Evolutionary conservation across 2,113 vertebrate species (phyloP).

Genomic region (Nothoprocta perdicaria): DNA sequence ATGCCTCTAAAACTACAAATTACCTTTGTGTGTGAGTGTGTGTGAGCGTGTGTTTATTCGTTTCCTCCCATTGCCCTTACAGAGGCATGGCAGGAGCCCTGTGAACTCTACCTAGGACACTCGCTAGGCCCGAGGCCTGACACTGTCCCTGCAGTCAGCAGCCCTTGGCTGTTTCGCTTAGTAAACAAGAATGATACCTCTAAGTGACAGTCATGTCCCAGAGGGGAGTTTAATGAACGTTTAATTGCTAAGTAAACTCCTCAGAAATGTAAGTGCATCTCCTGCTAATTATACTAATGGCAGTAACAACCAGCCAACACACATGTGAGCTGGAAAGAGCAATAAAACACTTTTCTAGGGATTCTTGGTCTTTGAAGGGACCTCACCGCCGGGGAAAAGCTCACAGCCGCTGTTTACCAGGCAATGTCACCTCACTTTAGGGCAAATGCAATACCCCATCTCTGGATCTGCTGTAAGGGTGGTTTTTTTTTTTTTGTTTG

Average conservation of each 20-base stretch:
- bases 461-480: neutral
- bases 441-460: fast-evolving
- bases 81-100: neutral
- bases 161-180: neutral
- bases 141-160: neutral
- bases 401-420: neutral
- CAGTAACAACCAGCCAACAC: neutral
- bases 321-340: neutral
- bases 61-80: neutral
- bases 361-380: neutral
- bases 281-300: neutral
- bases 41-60: neutral
- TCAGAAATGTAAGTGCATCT: constrained; percentile 27
- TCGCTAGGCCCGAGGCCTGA: neutral
- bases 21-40: neutral
- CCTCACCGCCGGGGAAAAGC: neutral
- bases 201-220: neutral
- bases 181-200: neutral
- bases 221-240: neutral
- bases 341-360: neutral
- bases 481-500: neutral
- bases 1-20: neutral
- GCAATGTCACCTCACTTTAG: neutral
- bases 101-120: neutral
- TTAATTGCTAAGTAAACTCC: constrained; percentile 1